phyloP scores from a whole-genome alignment of 1,140 invertebrate species.

The Conopomorpha cramerella region DNA sequence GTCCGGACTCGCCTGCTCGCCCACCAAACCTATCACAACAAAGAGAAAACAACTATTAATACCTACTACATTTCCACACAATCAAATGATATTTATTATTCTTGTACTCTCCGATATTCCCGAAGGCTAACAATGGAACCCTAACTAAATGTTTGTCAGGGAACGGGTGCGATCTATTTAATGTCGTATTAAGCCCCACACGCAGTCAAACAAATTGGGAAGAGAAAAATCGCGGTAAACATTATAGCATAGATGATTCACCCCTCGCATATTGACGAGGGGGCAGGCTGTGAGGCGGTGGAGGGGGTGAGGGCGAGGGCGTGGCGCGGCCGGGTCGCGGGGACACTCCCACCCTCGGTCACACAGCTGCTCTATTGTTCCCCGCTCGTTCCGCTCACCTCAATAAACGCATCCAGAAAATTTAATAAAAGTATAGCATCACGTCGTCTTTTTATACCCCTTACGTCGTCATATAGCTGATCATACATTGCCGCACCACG shows the following conservation, averaged over 20 bases:
- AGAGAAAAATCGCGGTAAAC: conserved; percentile 37
- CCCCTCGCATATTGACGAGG: conserved; percentile 33
- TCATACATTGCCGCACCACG: background rate
- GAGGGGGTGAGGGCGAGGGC: conserved; percentile 7
- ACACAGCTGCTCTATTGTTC: conserved; percentile 32
- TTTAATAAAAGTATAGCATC: conserved; percentile 18
- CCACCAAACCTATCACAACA: conserved; percentile 45
- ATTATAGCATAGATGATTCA: conserved; percentile 24
- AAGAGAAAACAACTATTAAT: conserved; percentile 7
- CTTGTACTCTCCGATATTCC: too few relatives aligned
- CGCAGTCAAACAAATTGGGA: conserved; percentile 21
- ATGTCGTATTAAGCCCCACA: conserved; percentile 22
- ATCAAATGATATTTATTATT: too few relatives aligned
- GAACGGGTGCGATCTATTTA: conserved; percentile 33
- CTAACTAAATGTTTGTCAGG: too few relatives aligned
- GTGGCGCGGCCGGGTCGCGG: conserved; percentile 7
- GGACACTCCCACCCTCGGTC: conserved; percentile 30
- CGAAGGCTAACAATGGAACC: too few relatives aligned
- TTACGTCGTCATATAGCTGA: background rate
- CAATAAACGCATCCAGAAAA: conserved; percentile 16
- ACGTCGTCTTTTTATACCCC: conserved; percentile 9
- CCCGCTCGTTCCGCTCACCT: conserved; percentile 12
- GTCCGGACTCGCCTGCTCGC: conserved; percentile 78
- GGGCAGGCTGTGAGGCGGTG: conserved; percentile 18
- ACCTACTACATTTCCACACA: conserved; percentile 27